Evolutionary conservation across 1,140 invertebrate species (phyloP).

Genomic region (Bombus sibiricus): DNA sequence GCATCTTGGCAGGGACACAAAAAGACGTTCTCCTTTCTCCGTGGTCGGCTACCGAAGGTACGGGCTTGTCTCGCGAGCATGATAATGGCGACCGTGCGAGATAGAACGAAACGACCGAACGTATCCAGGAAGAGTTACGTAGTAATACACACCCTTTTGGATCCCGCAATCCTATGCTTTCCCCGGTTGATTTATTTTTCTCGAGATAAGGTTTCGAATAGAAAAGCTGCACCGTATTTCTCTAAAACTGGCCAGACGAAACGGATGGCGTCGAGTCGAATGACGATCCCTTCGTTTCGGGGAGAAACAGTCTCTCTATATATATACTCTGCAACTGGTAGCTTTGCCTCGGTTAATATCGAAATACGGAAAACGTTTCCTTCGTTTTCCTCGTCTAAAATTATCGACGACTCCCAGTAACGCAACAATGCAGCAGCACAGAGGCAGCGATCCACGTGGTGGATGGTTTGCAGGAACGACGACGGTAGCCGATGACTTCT

Average conservation of each 20-base stretch:
- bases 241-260: not conserved
- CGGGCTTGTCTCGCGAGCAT: not conserved
- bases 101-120: not conserved
- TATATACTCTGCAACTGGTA: not conserved
- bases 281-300: not conserved
- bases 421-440: constrained; percentile 57
- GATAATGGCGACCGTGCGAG: not conserved
- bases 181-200: not conserved
- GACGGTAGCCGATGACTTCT: constrained; percentile 8
- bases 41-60: not conserved
- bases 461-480: constrained; percentile 47
- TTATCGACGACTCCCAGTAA: constrained; percentile 57
- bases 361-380: constrained; percentile 41
- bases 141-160: not conserved
- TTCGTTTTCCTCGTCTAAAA: constrained; percentile 66
- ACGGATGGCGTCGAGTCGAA: constrained; percentile 3
- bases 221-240: not conserved
- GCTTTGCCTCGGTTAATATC: not conserved
- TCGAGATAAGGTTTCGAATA: not conserved
- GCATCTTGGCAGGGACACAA: not conserved
- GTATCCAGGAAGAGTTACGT: not conserved
- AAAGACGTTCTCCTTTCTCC: not conserved
- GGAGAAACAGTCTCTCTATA: not conserved
- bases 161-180: not conserved
- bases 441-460: constrained; percentile 65